These are phyloP conservation scores for Lates calcarifer DNA, from an alignment of 2,113 vertebrate species.

Conservation along the genomic window DNA sequence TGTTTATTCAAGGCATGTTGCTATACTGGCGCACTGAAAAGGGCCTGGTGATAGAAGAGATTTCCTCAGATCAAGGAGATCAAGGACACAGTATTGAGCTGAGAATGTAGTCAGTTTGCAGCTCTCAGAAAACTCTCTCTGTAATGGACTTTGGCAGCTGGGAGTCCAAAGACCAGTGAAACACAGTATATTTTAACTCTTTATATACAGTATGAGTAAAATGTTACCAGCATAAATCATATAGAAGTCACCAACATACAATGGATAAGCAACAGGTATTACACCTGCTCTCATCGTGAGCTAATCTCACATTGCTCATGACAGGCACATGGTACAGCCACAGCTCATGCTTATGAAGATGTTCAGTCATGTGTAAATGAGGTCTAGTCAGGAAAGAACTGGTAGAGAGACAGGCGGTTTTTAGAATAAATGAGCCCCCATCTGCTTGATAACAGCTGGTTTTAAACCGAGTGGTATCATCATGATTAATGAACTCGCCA, in stretches of 20 bases:
- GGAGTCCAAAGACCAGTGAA: background rate
- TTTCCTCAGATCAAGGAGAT: constrained; percentile 68
- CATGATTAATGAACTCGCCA: constrained; percentile 15
- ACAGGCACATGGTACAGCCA: background rate
- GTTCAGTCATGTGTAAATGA: constrained; percentile 29
- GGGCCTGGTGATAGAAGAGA: constrained; percentile 62
- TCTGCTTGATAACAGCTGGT: constrained; percentile 4
- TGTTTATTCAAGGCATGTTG: constrained; percentile 78
- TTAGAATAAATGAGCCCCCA: background rate
- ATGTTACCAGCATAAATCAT: background rate
- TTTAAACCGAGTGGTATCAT: constrained; percentile 4
- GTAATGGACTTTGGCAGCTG: background rate
- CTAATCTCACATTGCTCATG: constrained; percentile 55
- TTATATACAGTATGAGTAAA: background rate
- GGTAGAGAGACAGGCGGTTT: background rate
- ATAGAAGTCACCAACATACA: background rate
- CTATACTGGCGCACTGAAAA: constrained; percentile 61
- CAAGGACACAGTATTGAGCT: constrained; percentile 51
- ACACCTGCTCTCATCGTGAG: constrained; percentile 44
- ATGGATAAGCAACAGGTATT: constrained; percentile 40
- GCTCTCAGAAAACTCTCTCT: constrained; percentile 42
- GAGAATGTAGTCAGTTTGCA: constrained; percentile 43
- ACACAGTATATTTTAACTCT: background rate
- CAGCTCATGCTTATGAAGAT: constrained; percentile 23
- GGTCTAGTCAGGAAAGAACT: background rate